Evolutionary conservation across 2,113 vertebrate species (phyloP).

Genomic region (Elachura formosa): DNA sequence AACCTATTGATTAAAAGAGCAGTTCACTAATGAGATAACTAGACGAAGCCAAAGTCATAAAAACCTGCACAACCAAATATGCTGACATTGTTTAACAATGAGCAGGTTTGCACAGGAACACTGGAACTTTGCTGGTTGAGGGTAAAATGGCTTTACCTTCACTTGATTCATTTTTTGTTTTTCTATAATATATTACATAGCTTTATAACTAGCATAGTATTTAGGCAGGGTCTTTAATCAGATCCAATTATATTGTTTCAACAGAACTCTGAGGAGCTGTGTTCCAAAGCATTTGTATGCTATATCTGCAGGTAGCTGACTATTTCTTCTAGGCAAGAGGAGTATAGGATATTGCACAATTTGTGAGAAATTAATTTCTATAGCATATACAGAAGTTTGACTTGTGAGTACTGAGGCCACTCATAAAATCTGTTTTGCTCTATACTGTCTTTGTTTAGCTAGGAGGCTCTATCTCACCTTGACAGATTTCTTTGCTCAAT

Average conservation of each 20-base stretch:
- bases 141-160: slow-evolving; percentile 1
- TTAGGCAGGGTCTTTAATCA: slow-evolving; percentile 34
- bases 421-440: not conserved
- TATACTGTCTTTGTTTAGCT: not conserved
- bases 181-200: slow-evolving; percentile 42
- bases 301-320: not conserved
- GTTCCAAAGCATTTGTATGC: not conserved
- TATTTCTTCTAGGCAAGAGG: not conserved
- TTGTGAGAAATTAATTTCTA: not conserved
- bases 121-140: not conserved
- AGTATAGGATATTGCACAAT: not conserved
- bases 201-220: not conserved
- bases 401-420: not conserved
- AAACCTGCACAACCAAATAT: slow-evolving; percentile 47
- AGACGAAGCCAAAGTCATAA: slow-evolving; percentile 37
- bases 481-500: not conserved
- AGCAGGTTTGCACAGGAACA: not conserved
- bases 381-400: not conserved
- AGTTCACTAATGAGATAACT: slow-evolving; percentile 68
- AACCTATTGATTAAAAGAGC: slow-evolving; percentile 62
- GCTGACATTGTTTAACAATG: slow-evolving; percentile 48
- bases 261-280: not conserved
- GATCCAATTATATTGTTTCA: not conserved
- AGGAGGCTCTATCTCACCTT: not conserved
- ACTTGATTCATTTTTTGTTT: slow-evolving; percentile 26